These are phyloP conservation scores for Fistularia commersonii DNA, from an alignment of 2,797 vertebrate species.

Conservation along the genomic window DNA sequence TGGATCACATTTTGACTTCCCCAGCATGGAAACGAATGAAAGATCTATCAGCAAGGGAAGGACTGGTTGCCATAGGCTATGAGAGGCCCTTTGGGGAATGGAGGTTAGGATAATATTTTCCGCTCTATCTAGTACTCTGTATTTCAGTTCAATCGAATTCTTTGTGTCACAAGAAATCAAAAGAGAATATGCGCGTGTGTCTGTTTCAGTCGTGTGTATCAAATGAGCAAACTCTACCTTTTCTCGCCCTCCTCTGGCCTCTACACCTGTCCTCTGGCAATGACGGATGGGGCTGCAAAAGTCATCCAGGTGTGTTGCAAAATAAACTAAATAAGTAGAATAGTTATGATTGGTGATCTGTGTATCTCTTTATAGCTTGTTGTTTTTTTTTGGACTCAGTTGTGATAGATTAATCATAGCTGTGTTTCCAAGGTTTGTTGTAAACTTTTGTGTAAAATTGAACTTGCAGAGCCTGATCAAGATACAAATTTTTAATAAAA, in stretches of 20 bases:
- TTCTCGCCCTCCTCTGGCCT: constrained; percentile 78
- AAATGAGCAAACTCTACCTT: constrained; percentile 86
- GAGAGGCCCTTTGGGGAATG: constrained; percentile 76
- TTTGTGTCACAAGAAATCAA: neutral
- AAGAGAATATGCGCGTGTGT: constrained; percentile 30
- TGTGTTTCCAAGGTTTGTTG: too few relatives aligned
- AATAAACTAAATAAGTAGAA: neutral
- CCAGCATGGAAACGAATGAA: constrained; percentile 80
- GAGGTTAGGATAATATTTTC: constrained; percentile 65
- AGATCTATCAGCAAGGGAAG: constrained; percentile 75
- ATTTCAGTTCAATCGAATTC: neutral
- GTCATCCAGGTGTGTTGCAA: constrained; percentile 80
- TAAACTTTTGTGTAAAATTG: too few relatives aligned
- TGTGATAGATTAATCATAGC: too few relatives aligned
- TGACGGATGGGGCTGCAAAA: constrained; percentile 90
- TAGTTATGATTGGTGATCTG: too few relatives aligned
- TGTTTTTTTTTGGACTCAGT: too few relatives aligned
- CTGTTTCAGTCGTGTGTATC: constrained; percentile 78
- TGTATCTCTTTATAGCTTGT: too few relatives aligned
- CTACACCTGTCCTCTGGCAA: constrained; percentile 83
- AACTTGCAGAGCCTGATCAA: too few relatives aligned
- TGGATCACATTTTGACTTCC: constrained; percentile 77
- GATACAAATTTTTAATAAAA: too few relatives aligned
- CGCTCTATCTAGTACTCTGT: neutral
- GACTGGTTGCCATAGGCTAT: constrained; percentile 78